Percentiles rank a stretch among this genome's conserved stretches.
These are phyloP conservation scores for Coenonympha arcania DNA, from an alignment of 2,888 invertebrate species.

Conservation along the genomic window DNA sequence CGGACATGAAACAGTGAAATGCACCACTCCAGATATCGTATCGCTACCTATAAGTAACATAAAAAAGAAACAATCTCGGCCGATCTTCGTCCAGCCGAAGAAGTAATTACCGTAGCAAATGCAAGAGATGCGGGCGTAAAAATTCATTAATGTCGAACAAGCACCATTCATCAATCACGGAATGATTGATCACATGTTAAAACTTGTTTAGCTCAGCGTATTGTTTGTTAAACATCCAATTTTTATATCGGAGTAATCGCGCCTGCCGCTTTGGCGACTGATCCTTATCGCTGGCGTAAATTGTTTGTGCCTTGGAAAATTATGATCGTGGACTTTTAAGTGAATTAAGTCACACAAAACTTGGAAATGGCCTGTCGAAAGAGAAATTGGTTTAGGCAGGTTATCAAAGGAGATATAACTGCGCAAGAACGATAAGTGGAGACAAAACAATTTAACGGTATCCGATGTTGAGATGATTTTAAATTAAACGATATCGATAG, in stretches of 20 bases:
- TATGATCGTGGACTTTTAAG: background rate
- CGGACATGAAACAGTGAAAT: too few species aligned
- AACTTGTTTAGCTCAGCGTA: constrained; percentile 41
- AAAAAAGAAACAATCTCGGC: constrained; percentile 24
- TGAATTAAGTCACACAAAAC: background rate
- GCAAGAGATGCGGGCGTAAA: constrained; percentile 55
- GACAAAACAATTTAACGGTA: too few species aligned
- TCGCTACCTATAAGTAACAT: constrained; percentile 3
- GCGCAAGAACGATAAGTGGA: too few species aligned
- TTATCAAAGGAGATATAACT: too few species aligned
- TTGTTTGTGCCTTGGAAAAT: constrained; percentile 5
- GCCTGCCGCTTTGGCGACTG: constrained; percentile 8
- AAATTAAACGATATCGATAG: too few species aligned
- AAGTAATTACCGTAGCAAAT: constrained; percentile 43
- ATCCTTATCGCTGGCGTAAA: constrained; percentile 5
- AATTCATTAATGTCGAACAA: constrained; percentile 49
- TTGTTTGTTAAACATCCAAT: constrained; percentile 35
- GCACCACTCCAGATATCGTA: too few species aligned
- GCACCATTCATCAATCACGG: constrained; percentile 52
- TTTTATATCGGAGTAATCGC: constrained; percentile 25
- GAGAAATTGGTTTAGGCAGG: too few species aligned
- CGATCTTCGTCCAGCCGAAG: constrained; percentile 30
- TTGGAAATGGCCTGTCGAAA: too few species aligned
- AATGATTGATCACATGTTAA: constrained; percentile 54
- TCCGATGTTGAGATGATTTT: too few species aligned